A percentile compares a stretch with the other conserved stretches of the same genome.
Conservation (phyloP, 37 sponge, comb jelly and placozoan species). For the Beroe forskalii region DNA sequence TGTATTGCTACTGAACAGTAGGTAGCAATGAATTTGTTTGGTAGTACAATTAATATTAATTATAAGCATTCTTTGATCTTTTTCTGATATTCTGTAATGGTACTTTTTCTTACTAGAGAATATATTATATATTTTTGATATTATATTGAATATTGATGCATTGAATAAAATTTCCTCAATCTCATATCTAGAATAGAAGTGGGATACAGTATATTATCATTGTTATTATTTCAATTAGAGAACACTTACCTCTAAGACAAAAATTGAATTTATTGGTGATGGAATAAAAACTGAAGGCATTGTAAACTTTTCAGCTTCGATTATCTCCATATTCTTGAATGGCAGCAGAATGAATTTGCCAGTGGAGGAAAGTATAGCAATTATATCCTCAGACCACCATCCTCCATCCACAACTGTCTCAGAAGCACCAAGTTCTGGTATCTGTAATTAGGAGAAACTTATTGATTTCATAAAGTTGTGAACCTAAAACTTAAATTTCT, state of each 20-base stretch:
- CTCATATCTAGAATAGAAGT: too few species aligned
- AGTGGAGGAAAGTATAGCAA: slow-evolving; percentile 19
- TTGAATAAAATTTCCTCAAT: too few species aligned
- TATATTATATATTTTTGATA: too few species aligned
- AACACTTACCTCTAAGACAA: slow-evolving; percentile 41
- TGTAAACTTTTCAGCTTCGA: slow-evolving; percentile 17
- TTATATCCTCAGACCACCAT: slow-evolving; percentile 42
- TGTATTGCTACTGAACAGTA: too few species aligned
- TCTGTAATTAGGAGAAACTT: not conserved
- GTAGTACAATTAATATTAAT: too few species aligned
- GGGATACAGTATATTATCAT: too few species aligned
- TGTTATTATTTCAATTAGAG: too few species aligned
- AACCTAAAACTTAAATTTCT: not conserved
- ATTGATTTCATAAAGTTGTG: not conserved
- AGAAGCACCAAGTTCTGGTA: not conserved
- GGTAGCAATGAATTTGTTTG: too few species aligned
- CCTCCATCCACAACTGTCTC: slow-evolving; percentile 5
- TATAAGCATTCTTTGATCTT: too few species aligned
- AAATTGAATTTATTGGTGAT: slow-evolving; percentile 34
- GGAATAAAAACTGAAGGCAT: slow-evolving; percentile 39
- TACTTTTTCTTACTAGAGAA: too few species aligned
- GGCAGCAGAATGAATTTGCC: slow-evolving; percentile 1
- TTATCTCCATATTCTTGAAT: slow-evolving; percentile 12
- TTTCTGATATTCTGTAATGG: too few species aligned
- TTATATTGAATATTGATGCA: too few species aligned